These are phyloP conservation scores for Muntiacus muntjak DNA, from an alignment of 2,113 vertebrate species.

Conservation along the genomic window DNA sequence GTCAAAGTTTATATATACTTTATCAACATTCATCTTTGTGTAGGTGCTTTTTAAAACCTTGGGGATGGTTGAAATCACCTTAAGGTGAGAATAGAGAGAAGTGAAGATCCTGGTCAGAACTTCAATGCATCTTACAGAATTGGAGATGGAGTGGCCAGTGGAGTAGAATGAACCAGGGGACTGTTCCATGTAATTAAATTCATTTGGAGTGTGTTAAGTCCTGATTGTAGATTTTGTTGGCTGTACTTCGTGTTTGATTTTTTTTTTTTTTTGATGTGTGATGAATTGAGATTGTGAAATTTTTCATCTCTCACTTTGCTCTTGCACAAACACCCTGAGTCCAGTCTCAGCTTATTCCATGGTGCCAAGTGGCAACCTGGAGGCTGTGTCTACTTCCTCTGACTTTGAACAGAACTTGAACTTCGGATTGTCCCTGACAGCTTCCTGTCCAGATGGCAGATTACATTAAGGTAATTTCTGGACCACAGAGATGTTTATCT, in stretches of 20 bases:
- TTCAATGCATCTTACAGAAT: not conserved
- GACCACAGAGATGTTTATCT: not conserved
- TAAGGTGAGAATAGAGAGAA: not conserved
- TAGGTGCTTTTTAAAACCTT: not conserved
- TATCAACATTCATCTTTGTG: not conserved
- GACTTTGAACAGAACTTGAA: not conserved
- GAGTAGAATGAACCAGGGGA: not conserved
- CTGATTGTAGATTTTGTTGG: not conserved
- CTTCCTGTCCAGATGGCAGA: not conserved
- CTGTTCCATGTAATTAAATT: not conserved
- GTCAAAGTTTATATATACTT: not conserved
- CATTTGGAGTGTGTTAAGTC: not conserved
- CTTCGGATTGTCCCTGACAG: not conserved
- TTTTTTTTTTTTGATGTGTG: not conserved
- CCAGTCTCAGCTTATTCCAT: not conserved
- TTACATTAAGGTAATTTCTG: not conserved
- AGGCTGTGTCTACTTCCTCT: not conserved
- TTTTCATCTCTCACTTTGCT: not conserved
- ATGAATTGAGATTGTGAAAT: not conserved
- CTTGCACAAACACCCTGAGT: not conserved
- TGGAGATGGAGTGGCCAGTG: not conserved
- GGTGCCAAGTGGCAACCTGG: not conserved
- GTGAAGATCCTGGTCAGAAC: not conserved
- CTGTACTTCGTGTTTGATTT: not conserved
- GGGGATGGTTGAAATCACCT: not conserved